Percentiles rank a stretch among this genome's conserved stretches.
Conservation (phyloP, 2,113 vertebrate species). For the Aramus guarauna region DNA sequence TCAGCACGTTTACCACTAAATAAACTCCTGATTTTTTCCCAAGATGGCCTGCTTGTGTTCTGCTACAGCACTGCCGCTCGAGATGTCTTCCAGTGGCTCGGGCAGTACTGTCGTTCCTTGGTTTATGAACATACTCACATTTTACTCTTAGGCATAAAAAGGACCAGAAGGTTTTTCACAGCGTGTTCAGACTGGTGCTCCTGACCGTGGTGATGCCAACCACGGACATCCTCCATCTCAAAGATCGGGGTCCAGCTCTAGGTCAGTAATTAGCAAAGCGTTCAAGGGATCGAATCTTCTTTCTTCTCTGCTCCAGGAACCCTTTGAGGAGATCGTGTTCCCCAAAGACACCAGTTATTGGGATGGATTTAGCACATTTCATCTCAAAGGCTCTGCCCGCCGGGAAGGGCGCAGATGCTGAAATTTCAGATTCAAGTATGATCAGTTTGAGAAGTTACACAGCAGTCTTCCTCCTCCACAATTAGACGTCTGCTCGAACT, state of each 20-base stretch:
- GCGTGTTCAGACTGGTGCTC: background rate
- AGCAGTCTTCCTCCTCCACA: background rate
- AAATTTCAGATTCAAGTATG: background rate
- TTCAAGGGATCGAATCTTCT: background rate
- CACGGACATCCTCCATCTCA: background rate
- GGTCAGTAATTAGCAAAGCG: background rate
- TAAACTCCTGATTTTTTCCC: background rate
- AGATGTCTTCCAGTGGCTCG: background rate
- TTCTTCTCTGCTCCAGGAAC: background rate
- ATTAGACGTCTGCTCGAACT: background rate
- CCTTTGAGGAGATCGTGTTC: background rate
- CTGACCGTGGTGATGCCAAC: background rate
- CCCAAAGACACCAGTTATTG: background rate
- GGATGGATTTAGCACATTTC: background rate
- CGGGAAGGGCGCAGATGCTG: background rate
- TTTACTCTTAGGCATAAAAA: background rate
- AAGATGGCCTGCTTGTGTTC: background rate
- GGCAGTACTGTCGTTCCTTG: background rate
- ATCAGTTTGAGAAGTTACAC: background rate
- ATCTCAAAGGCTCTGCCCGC: background rate
- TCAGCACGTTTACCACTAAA: background rate
- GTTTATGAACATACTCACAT: background rate
- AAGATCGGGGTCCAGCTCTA: background rate
- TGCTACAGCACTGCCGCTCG: background rate
- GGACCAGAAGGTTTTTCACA: background rate